Base-by-base conservation (phyloP, 2,113 vertebrate genomes). In the Nesogale talazaci region DNA sequence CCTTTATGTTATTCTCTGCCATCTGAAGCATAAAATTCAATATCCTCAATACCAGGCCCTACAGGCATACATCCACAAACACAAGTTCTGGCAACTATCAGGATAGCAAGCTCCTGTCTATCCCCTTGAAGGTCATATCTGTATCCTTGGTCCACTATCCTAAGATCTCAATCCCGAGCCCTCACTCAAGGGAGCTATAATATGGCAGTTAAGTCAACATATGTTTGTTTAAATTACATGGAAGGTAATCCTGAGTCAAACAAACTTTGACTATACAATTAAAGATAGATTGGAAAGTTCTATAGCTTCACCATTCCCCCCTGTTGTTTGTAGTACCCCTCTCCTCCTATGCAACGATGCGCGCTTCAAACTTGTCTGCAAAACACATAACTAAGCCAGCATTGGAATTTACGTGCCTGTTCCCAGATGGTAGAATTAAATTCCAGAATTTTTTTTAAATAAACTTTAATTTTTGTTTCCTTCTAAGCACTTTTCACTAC, bases 361-460 rank as follows among this genome's bases (percentile, higher is more conserved):
- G 19, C 19, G 90, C 16, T 59, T 84, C 34, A 72, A 27, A 34
- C 70, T 80, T 92, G 84, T 86, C 17, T 86, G 40, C 65, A 91
- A 83, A 95, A 79, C 67, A 72, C 4, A 85, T 90, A 89, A 89
- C 40, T 81, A 90, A 92, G 42, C 80, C 69, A 88, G 75, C 23
- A 75, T 34, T 92, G 90, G 52, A 92, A 86, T 52, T 15, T 70
- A 91, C 82, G 56, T 17, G 74, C 56, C 82, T 56, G 80, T 92
- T 92, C 25, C 63, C 34, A 79, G 8, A 9, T 78, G 19, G 14
- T 70, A 89, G 40, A 94, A 86, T 85, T 76, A 88, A 86, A 2
- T 69, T 90, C 67, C 67, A 93, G 46, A 52, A n/a, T 15, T 88
- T n/a, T 59, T 65, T 72, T 91, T 76, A 70, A 86, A 52, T 38